Conservation (phyloP, 2,888 invertebrate species). For the Lypha dubia region DNA sequence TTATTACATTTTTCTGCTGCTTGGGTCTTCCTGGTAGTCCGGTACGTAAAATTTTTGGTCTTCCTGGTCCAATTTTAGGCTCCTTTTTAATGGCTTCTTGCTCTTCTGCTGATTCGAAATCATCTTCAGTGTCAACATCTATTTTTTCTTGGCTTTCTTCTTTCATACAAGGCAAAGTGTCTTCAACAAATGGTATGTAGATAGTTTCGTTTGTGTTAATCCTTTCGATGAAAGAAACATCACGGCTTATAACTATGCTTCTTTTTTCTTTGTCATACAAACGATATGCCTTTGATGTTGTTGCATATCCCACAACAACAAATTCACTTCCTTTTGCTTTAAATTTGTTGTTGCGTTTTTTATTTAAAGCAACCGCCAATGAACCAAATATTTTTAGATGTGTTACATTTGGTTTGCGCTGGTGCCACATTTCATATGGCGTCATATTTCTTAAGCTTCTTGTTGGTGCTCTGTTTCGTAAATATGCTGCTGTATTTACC, state of each 20-base stretch:
- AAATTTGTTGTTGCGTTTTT: slow-evolving; percentile 52
- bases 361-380: slow-evolving; percentile 22
- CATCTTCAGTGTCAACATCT: background rate
- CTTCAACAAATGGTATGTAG: background rate
- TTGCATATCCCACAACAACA: slow-evolving; percentile 42
- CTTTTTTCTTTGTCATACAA: slow-evolving; percentile 29
- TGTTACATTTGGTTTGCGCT: no score
- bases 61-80: background rate
- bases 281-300: slow-evolving; percentile 43
- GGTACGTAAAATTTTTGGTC: no score
- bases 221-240: slow-evolving; percentile 47
- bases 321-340: slow-evolving; percentile 50
- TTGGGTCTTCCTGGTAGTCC: no score
- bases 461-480: no score
- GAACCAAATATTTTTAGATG: slow-evolving; percentile 55
- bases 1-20: no score
- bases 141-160: no score
- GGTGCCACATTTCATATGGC: no score
- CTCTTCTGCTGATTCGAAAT: background rate
- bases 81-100: background rate
- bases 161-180: no score
- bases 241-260: slow-evolving; percentile 8
- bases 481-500: no score
- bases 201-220: background rate
- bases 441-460: no score